Conservation (phyloP, 1,140 invertebrate genomes). For the Temnothorax nylanderi region DNA sequence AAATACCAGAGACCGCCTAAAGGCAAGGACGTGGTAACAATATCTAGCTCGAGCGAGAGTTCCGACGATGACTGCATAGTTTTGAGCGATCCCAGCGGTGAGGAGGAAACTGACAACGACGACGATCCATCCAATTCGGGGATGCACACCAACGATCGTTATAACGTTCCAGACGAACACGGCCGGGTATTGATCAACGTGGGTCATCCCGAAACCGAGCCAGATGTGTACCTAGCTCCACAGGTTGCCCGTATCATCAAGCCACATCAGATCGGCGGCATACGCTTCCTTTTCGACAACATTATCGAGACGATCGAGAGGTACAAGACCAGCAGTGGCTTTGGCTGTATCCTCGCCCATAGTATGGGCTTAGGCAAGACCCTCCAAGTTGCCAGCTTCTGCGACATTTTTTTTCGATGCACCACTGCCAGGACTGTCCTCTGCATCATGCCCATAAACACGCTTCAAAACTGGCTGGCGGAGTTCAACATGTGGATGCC, state of each 20-base stretch:
- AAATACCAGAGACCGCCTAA: slow-evolving; percentile 83
- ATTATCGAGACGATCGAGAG: slow-evolving; percentile 96
- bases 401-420: slow-evolving; percentile 97
- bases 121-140: slow-evolving; percentile 90
- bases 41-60: slow-evolving; percentile 89
- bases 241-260: slow-evolving; percentile 97
- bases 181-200: slow-evolving; percentile 98
- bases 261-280: slow-evolving; percentile 98
- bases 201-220: slow-evolving; percentile 96
- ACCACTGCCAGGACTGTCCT: slow-evolving; percentile 96
- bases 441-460: slow-evolving; percentile 99
- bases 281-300: slow-evolving; percentile 98
- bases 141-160: slow-evolving; percentile 95
- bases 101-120: slow-evolving; percentile 88
- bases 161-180: slow-evolving; percentile 96
- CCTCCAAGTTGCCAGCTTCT: slow-evolving; percentile 97
- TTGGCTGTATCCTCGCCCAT: slow-evolving; percentile 99
- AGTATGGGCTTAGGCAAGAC: slow-evolving; percentile 99
- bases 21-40: slow-evolving; percentile 87
- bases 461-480: slow-evolving; percentile 98
- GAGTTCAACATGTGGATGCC: slow-evolving; percentile 99
- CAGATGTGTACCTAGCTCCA: slow-evolving; percentile 96
- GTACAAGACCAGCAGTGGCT: slow-evolving; percentile 95
- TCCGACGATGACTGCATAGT: slow-evolving; percentile 94
- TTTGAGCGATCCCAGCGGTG: slow-evolving; percentile 89